Evolutionary conservation across 2,113 vertebrate species (phyloP).

Genomic region (Megatriorchis doriae): DNA sequence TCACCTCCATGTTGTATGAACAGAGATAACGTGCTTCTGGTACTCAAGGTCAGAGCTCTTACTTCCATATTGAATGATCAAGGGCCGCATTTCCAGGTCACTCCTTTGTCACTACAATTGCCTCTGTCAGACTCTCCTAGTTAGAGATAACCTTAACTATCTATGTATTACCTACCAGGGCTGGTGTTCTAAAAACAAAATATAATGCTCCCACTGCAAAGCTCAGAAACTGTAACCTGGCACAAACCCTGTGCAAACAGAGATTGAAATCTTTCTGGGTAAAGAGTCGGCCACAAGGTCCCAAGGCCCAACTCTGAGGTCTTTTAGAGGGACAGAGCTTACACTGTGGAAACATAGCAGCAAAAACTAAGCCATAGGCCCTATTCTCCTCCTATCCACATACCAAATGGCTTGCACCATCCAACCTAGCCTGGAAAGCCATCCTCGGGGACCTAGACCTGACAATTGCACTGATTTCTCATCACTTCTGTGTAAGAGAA

Average conservation of each 20-base stretch:
- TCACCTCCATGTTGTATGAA: not conserved
- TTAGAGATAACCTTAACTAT: not conserved
- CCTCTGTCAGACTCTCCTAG: not conserved
- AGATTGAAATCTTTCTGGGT: not conserved
- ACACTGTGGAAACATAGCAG: not conserved
- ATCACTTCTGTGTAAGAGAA: not conserved
- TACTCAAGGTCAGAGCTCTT: not conserved
- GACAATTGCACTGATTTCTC: not conserved
- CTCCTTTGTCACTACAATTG: not conserved
- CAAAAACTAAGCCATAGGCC: not conserved
- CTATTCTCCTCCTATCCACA: not conserved
- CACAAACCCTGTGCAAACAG: not conserved
- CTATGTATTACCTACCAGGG: accelerated
- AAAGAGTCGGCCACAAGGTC: not conserved
- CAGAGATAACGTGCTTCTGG: not conserved
- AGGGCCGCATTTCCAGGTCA: not conserved
- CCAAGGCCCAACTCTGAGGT: not conserved
- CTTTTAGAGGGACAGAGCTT: not conserved
- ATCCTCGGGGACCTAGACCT: not conserved
- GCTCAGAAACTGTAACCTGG: not conserved
- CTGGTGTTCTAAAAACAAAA: not conserved
- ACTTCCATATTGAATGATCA: not conserved
- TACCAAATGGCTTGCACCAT: not conserved
- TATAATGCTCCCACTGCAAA: not conserved
- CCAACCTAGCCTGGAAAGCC: not conserved